These are phyloP conservation scores for Esperia sulphurella DNA, from an alignment of 2,888 invertebrate genomes.

Conservation along the genomic window DNA sequence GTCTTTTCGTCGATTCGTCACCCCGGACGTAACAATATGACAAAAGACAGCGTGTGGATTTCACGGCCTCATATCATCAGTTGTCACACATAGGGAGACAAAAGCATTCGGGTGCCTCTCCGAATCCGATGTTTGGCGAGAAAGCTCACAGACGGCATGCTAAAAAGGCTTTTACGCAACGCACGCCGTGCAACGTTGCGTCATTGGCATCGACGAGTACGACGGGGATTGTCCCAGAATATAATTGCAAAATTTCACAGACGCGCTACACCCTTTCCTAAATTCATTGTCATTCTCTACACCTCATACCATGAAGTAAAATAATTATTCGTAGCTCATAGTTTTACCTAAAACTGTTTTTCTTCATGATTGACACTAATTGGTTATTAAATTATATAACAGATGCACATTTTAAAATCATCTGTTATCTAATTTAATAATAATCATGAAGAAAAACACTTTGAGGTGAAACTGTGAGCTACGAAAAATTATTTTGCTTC, in stretches of 20 bases:
- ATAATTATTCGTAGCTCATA: too few relatives aligned
- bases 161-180: constrained; percentile 70
- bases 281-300: background rate
- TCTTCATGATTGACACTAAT: too few relatives aligned
- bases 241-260: constrained; percentile 36
- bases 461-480: too few relatives aligned
- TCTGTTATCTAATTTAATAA: too few relatives aligned
- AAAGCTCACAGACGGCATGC: constrained; percentile 72
- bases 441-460: too few relatives aligned
- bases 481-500: too few relatives aligned
- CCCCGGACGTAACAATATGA: constrained; percentile 19
- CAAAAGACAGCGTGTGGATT: constrained; percentile 6
- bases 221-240: constrained; percentile 41
- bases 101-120: constrained; percentile 57
- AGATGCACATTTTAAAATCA: too few relatives aligned
- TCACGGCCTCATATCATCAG: constrained; percentile 40
- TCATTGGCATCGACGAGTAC: constrained; percentile 13
- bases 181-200: constrained; percentile 42
- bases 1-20: constrained; percentile 48
- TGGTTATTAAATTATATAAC: too few relatives aligned
- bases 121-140: constrained; percentile 54
- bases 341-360: too few relatives aligned
- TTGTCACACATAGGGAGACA: constrained; percentile 30
- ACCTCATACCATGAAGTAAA: too few relatives aligned
- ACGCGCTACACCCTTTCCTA: constrained; percentile 25